A percentile compares a stretch with the other conserved stretches of the same genome.
These are phyloP conservation scores for Saguinus imperator DNA, from an alignment of 2,113 vertebrate genomes.

Conservation along the genomic window DNA sequence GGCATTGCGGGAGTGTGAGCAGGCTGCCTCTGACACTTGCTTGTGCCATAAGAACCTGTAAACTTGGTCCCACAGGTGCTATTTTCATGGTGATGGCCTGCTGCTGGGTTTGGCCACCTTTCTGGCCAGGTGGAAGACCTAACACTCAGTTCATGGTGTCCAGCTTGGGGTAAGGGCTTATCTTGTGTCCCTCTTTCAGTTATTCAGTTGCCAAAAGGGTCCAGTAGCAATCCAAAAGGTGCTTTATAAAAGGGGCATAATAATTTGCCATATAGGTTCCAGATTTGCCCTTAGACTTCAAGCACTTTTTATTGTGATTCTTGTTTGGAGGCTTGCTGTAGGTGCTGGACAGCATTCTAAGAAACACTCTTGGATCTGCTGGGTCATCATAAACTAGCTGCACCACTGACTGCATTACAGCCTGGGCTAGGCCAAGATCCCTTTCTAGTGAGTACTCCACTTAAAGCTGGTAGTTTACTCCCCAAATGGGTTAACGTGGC, in stretches of 20 bases:
- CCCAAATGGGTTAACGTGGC: too few species aligned
- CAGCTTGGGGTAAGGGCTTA: neutral
- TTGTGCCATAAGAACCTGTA: neutral
- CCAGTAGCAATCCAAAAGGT: neutral
- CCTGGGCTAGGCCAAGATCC: neutral
- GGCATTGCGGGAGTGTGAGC: neutral
- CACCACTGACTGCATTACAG: neutral
- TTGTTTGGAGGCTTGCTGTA: neutral
- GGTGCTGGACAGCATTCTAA: neutral
- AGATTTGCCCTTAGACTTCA: neutral
- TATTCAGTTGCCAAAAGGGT: neutral
- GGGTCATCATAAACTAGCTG: neutral
- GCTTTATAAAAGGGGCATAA: neutral
- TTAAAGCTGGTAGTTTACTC: neutral
- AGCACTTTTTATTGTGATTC: neutral
- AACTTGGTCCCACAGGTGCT: accelerated
- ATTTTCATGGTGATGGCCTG: neutral
- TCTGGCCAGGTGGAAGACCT: neutral
- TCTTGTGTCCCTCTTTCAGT: neutral
- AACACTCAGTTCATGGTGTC: neutral
- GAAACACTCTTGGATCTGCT: neutral
- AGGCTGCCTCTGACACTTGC: neutral
- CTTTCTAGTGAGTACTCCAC: neutral
- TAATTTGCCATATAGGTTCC: neutral
- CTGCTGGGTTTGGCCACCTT: neutral